These are phyloP conservation scores for Hexactinellida sp. DNA, from an alignment of 37 sponge, comb jelly and placozoan species.

Conservation along the genomic window DNA sequence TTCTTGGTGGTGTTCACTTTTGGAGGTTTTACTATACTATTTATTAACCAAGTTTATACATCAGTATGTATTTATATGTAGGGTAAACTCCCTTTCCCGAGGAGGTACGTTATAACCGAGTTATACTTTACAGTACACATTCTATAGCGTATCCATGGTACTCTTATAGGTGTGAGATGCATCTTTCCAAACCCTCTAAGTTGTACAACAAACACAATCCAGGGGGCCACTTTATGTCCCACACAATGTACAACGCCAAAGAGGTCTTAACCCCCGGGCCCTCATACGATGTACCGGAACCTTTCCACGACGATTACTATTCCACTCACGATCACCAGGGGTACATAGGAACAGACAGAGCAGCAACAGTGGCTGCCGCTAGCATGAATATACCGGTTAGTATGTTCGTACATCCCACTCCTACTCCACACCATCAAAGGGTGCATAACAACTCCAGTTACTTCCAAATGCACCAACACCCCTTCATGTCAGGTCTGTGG, in stretches of 20 bases:
- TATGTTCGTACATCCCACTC: conserved; percentile 65
- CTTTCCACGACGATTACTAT: conserved; percentile 58
- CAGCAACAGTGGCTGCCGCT: conserved; percentile 49
- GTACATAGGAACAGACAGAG: conserved; percentile 59
- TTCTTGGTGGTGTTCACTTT: too few species aligned
- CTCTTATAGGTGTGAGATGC: conserved; percentile 52
- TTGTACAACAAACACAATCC: conserved; percentile 68
- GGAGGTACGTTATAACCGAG: too few species aligned
- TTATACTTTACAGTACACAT: too few species aligned
- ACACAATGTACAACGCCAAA: conserved; percentile 61
- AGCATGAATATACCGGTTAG: conserved; percentile 68
- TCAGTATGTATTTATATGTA: too few species aligned
- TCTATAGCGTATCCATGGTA: too few species aligned
- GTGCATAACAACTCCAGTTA: neutral
- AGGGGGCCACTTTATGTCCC: conserved; percentile 69
- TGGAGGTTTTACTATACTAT: too few species aligned
- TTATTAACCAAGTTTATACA: too few species aligned
- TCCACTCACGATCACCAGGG: conserved; percentile 70
- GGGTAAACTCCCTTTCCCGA: too few species aligned
- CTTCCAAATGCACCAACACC: neutral
- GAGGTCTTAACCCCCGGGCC: conserved; percentile 31
- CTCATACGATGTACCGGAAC: conserved; percentile 14
- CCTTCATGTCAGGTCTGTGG: neutral
- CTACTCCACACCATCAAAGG: conserved; percentile 37
- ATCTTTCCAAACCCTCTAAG: conserved; percentile 72